Percentiles rank a stretch among this genome's conserved stretches.
phyloP scores from a whole-genome alignment of 2,888 invertebrate genomes.

The Ophion costatus region DNA sequence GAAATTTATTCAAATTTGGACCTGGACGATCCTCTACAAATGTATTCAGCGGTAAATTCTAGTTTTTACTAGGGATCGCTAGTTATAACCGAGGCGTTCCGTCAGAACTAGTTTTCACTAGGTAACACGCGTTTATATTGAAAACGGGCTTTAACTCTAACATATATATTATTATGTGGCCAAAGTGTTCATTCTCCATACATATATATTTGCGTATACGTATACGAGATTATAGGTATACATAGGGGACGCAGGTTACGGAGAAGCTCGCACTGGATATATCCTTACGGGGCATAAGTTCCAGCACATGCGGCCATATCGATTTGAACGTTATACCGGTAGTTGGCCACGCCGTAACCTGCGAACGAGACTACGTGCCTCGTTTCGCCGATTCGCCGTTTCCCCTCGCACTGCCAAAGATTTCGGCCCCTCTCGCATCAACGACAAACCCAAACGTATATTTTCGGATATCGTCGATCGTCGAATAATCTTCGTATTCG shows the following conservation, averaged over 20 bases:
- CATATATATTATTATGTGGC: no score
- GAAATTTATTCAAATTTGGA: no score
- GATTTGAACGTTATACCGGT: slow-evolving; percentile 47
- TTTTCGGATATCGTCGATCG: not conserved
- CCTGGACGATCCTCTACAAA: no score
- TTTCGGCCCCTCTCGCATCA: not conserved
- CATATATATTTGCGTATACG: not conserved
- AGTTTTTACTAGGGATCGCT: no score
- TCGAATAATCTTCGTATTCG: not conserved
- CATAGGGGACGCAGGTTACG: slow-evolving; percentile 24
- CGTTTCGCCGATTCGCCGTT: slow-evolving; percentile 44
- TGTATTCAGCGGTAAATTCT: no score
- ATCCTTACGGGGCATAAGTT: slow-evolving; percentile 51
- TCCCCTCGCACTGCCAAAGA: slow-evolving; percentile 20
- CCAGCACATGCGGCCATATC: slow-evolving; percentile 62
- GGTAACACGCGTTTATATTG: no score
- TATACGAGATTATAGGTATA: not conserved
- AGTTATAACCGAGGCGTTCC: no score
- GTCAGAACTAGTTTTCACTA: no score
- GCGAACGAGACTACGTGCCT: slow-evolving; percentile 60
- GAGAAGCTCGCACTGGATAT: slow-evolving; percentile 47
- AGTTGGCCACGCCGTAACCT: slow-evolving; percentile 43
- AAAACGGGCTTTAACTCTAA: no score
- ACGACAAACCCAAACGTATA: not conserved
- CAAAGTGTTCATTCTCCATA: not conserved